These are phyloP conservation scores for Caenorhabditis panamensis DNA, from an alignment of 2,888 invertebrate genomes.

Conservation along the genomic window DNA sequence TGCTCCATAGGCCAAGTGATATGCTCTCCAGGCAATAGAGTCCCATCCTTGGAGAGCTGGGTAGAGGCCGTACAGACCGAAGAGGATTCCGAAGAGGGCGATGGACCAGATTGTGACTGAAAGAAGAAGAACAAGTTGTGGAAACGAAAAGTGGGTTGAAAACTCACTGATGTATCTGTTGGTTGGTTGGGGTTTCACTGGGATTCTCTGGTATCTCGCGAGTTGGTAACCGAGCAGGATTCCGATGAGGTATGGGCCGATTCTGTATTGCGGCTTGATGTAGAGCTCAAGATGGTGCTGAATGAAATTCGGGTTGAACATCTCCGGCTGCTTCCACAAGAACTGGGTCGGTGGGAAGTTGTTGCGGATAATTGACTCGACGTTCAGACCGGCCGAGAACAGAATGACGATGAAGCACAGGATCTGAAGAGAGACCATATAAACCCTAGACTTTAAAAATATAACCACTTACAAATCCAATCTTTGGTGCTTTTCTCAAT, in stretches of 20 bases:
- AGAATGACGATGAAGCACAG: conserved; percentile 68
- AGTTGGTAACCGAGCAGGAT: conserved; percentile 79
- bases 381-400: conserved; percentile 73
- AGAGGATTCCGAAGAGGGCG: conserved; percentile 68
- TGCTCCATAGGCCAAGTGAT: conserved; percentile 80
- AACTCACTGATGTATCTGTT: conserved; percentile 50
- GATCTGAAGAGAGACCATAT: conserved; percentile 40
- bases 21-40: conserved; percentile 74
- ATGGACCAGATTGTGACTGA: conserved; percentile 71
- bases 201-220: conserved; percentile 70
- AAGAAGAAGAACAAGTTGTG: not conserved
- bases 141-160: not conserved
- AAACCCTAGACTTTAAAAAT: not conserved
- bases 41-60: conserved; percentile 80
- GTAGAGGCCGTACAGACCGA: conserved; percentile 80
- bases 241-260: conserved; percentile 79
- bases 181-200: conserved; percentile 62
- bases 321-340: conserved; percentile 80
- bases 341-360: conserved; percentile 81
- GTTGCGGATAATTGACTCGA: conserved; percentile 73
- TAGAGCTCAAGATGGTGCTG: conserved; percentile 80
- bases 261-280: conserved; percentile 79
- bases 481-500: conserved; percentile 71
- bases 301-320: conserved; percentile 80
- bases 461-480: conserved; percentile 67